Conservation (phyloP, 2,113 vertebrate species). For the Butorides virescens region DNA sequence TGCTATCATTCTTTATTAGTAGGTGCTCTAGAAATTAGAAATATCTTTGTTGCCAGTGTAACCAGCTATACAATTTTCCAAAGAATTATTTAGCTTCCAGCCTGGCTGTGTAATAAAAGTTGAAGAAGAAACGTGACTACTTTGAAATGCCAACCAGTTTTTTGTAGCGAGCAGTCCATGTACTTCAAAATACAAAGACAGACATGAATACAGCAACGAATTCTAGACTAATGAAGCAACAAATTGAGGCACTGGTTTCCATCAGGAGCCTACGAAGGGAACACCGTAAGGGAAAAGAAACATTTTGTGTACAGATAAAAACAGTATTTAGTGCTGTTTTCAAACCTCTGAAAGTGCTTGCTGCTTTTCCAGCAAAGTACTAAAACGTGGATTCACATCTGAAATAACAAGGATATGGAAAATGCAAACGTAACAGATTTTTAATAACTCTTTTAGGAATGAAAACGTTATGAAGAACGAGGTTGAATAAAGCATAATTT, state of each 20-base stretch:
- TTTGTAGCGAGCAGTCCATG: neutral
- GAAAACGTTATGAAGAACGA: neutral
- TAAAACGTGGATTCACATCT: neutral
- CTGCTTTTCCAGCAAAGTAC: neutral
- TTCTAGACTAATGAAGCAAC: slow-evolving; percentile 31
- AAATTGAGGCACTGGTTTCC: slow-evolving; percentile 6
- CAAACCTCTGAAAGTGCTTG: neutral
- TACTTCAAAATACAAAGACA: slow-evolving; percentile 10
- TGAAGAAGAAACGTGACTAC: neutral
- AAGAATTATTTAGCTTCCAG: neutral
- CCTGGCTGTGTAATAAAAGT: neutral
- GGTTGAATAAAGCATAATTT: neutral
- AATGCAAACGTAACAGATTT: neutral
- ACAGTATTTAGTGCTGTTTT: neutral
- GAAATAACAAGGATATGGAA: neutral
- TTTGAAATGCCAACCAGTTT: neutral
- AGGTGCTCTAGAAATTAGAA: neutral
- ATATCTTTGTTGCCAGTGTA: neutral
- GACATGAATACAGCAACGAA: slow-evolving; percentile 13
- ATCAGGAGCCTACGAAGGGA: slow-evolving; percentile 10
- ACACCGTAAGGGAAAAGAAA: neutral
- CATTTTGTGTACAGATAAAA: neutral
- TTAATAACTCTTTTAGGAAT: neutral
- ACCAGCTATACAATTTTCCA: neutral
- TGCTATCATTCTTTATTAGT: neutral